phyloP scores from a whole-genome alignment of 2,113 vertebrate genomes.

The Myrmophylax atrothorax region DNA sequence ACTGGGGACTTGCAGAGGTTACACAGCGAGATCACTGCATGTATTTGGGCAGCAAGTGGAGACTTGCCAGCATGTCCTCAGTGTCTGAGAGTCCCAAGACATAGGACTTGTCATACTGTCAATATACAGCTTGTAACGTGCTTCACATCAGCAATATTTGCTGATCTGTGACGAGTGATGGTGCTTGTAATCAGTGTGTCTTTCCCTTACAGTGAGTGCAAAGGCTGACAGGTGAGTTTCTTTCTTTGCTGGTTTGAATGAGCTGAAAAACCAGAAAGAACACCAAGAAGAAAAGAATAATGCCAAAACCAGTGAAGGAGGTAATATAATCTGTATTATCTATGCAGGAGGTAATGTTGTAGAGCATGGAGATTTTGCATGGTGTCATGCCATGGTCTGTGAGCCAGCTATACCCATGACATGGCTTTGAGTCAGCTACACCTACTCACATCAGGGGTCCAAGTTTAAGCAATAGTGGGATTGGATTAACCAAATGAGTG shows the following conservation, averaged over 20 bases:
- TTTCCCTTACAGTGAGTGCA: background rate
- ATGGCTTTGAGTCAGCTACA: background rate
- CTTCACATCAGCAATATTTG: background rate
- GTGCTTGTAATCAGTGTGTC: background rate
- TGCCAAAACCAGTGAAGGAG: background rate
- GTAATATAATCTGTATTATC: background rate
- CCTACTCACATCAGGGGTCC: background rate
- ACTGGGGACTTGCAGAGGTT: accelerated
- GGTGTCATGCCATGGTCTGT: background rate
- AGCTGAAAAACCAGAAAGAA: background rate
- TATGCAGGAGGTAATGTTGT: background rate
- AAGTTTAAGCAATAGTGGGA: background rate
- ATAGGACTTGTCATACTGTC: background rate
- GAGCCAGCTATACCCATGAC: background rate
- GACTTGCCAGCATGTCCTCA: background rate
- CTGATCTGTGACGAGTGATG: accelerated
- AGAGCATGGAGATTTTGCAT: background rate
- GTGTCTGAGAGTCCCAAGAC: background rate
- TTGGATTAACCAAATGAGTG: background rate
- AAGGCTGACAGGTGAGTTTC: background rate
- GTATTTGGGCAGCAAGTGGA: background rate
- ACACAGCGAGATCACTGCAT: accelerated
- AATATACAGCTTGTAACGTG: accelerated
- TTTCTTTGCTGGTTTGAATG: background rate
- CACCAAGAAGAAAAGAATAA: background rate